Base-by-base conservation (phyloP, 2,113 vertebrate species). In the Sisor rabdophorus region DNA sequence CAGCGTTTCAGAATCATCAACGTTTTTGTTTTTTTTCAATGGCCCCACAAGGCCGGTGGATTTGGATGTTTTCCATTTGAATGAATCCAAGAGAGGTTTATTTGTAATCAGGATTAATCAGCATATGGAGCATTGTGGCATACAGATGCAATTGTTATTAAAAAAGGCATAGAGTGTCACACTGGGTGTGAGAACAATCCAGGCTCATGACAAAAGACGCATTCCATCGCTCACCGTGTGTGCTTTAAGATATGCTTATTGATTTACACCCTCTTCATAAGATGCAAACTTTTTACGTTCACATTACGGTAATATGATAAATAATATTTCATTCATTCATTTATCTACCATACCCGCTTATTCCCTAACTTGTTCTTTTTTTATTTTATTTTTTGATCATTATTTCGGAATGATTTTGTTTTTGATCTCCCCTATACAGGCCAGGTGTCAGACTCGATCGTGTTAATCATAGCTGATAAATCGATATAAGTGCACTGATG, bases 11-110 rank as follows among this genome's bases (percentile, higher is more conserved):
- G 73, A 83, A 61, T 50, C 22, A 17, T 68, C 3, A 71, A 78
- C 75, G 78, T n/a, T 24, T 84, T 84, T 84, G 88, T 87, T 89
- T 89, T 87, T 89, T 16, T 24, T 71, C 8, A 44, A 10, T 44
- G 6, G 40, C 9, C 40, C 40, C 1, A 44, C 40, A 44, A 44
- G 40, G 78, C 83, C 67, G 24, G 24, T 64, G 50, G 53, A 79
- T 60, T 20, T 56, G 50, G 73, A 58, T 58, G 56, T 32, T 75
- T 81, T 72, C n/a, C 53, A 60, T 82, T 53, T 79, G 55, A 79
- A 79, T 75, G 40, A 59, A 78, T 78, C 28, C 58, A 30, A 36
- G 32, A 72, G 76, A 64, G 65, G 58, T 75, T 56, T 75, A 64
- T 81, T 75, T 78, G 71, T 55, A 65, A 75, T 59, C 63, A 50